Base-by-base conservation (phyloP, 2,113 vertebrate species). In the Forbesichthys agassizii region DNA sequence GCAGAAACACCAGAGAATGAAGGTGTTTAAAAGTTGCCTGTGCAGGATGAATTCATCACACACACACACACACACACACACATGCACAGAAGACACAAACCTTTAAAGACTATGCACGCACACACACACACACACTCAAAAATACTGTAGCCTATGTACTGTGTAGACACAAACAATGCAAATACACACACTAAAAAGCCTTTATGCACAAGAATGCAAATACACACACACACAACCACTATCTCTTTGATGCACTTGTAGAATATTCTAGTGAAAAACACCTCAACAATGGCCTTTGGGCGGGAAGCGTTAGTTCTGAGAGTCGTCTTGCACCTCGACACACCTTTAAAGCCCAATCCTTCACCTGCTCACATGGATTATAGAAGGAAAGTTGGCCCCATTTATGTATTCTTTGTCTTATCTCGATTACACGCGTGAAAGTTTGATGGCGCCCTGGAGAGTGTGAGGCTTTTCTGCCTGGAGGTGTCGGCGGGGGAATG, bases 401-500 rank as follows among this genome's bases (percentile, higher is more conserved):
- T 20, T 20, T 1, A 20, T 20, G 0, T 42, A 87, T 86, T 87
- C 20, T 84, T 42, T 48, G 79, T 55, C 90, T 93, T 87, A 92
- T 91, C 86, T 91, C 90, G 13, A 75, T 92, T 91, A 90, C 90
- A 67, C 59, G 61, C 1, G 89, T 91, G 67, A 89, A 92, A 88
- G 61, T 92, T 92, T 90, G 53, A 93, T 90, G 74, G 14, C 53
- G 42, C 55, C 48, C 61, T 60, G 33, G 77, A 80, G 78, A 71
- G 71, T 33, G 62, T 61, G 54, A 73, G 74, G 62, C 78, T 74
- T 81, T 78, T 74, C 62, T 51, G 80, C 71, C 51, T 77, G 78
- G 75, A 85, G 84, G 83, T 75, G 85, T 83, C 36, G 68, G 66
- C 78, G 53, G 5, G 52, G 69, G 20, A 20, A 92, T 90, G 65